phyloP scores from a whole-genome alignment of 30 jellyfish, hydroid and myxozoan genomes.

The Sanderia malayensis region DNA sequence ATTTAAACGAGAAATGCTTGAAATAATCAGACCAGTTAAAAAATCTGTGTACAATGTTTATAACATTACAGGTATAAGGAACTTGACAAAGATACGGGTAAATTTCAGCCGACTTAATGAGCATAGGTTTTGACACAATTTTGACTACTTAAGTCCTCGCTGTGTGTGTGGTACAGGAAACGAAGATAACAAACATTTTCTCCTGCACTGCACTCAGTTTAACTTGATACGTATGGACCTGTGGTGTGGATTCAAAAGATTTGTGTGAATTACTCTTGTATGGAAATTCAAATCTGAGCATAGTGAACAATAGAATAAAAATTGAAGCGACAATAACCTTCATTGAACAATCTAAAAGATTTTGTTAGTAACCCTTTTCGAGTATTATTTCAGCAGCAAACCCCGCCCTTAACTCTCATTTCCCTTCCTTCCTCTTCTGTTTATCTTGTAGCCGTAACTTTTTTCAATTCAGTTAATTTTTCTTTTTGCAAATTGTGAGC shows the following conservation, averaged over 20 bases:
- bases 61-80: slow-evolving; percentile 9
- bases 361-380: no score
- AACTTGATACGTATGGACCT: slow-evolving; percentile 7
- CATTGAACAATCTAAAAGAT: no score
- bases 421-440: no score
- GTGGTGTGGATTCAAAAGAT: background rate
- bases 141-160: slow-evolving; percentile 6
- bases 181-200: no score
- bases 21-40: background rate
- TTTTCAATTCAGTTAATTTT: no score
- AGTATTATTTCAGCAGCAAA: no score
- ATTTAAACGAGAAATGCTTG: slow-evolving; percentile 12
- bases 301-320: slow-evolving; percentile 6
- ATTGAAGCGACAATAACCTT: slow-evolving; percentile 25
- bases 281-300: background rate
- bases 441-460: no score
- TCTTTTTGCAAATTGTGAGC: no score
- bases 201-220: no score
- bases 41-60: slow-evolving; percentile 9
- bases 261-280: slow-evolving; percentile 9
- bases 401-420: no score
- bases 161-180: slow-evolving; percentile 25
- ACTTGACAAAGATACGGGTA: slow-evolving; percentile 27
- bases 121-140: slow-evolving; percentile 13
- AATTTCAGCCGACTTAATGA: slow-evolving; percentile 19